phyloP scores from a whole-genome alignment of 2,797 vertebrate species.

The Huso huso region DNA sequence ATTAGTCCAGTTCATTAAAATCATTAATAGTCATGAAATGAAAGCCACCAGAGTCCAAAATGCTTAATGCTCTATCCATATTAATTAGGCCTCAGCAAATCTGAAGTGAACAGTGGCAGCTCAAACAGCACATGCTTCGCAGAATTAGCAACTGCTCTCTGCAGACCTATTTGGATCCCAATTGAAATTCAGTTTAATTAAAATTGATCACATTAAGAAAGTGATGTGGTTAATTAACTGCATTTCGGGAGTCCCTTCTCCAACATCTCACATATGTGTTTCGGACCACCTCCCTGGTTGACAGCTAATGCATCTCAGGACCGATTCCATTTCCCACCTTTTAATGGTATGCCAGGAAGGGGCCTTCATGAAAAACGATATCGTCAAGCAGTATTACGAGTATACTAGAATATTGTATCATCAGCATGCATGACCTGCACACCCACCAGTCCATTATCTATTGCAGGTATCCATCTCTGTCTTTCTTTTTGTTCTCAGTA shows the following conservation, averaged over 20 bases:
- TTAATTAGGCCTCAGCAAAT: constrained; percentile 96
- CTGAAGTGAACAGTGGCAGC: constrained; percentile 75
- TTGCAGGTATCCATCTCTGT: too few species aligned
- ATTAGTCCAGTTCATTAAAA: constrained; percentile 99
- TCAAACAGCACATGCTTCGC: constrained; percentile 67
- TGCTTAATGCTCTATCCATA: constrained; percentile 97
- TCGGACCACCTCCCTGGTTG: constrained; percentile 65
- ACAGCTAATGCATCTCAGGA: constrained; percentile 45
- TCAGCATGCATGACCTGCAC: too few species aligned
- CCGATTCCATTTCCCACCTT: constrained; percentile 42
- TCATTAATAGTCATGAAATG: constrained; percentile 99
- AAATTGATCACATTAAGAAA: constrained; percentile 99
- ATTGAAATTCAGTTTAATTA: constrained; percentile 99
- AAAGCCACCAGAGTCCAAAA: constrained; percentile 96
- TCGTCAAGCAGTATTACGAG: too few species aligned
- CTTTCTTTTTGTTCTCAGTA: too few species aligned
- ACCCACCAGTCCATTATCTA: too few species aligned
- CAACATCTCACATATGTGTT: constrained; percentile 73
- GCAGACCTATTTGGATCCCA: constrained; percentile 77
- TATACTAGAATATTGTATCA: too few species aligned
- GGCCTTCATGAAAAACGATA: neutral
- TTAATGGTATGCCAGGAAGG: constrained; percentile 39
- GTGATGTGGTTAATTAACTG: constrained; percentile 98
- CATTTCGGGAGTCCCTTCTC: constrained; percentile 79
- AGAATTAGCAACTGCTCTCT: constrained; percentile 79